Conservation (phyloP, 2,113 vertebrate species). For the Odocoileus virginianus region DNA sequence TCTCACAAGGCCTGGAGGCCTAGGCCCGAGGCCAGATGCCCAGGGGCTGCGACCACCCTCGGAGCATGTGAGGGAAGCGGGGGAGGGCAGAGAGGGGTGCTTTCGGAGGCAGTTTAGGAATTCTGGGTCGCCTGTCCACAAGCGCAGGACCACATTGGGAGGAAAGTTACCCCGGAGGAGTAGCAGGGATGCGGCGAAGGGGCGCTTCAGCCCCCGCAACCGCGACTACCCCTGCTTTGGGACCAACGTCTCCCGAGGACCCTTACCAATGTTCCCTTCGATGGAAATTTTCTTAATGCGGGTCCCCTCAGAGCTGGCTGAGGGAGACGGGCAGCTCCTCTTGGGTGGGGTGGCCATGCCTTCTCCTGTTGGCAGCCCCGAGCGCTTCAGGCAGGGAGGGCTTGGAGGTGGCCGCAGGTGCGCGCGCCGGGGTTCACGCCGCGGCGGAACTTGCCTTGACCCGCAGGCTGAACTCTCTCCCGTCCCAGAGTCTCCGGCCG, state of each 20-base stretch:
- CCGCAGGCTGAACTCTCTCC: rapidly evolving
- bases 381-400: neutral
- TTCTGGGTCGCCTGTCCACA: neutral
- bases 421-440: neutral
- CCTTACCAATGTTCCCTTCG: conserved; percentile 94
- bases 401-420: neutral
- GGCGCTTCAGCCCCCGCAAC: neutral
- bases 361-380: neutral
- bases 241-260: neutral
- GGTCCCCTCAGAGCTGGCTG: neutral
- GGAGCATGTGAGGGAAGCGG: rapidly evolving
- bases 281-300: conserved; percentile 87
- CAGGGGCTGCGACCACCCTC: neutral
- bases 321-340: conserved; percentile 51
- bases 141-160: neutral
- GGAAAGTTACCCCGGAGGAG: neutral
- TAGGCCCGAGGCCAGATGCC: neutral
- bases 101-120: too few species aligned
- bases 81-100: neutral
- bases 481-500: rapidly evolving
- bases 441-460: rapidly evolving
- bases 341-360: conserved; percentile 81
- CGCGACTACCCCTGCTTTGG: neutral
- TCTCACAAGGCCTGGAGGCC: neutral
- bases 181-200: neutral